phyloP scores from a whole-genome alignment of 2,113 vertebrate species.

The Engraulis encrasicolus region DNA sequence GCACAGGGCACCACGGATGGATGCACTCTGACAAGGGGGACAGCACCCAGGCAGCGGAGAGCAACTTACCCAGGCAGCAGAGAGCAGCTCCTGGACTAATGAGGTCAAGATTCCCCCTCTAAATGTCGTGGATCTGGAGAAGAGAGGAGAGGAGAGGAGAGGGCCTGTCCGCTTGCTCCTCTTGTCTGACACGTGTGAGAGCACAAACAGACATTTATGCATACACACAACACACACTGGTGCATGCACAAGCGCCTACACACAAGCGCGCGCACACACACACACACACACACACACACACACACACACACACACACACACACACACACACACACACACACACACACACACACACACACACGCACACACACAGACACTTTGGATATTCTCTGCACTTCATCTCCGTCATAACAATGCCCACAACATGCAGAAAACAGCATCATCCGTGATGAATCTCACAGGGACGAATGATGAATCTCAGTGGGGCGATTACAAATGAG shows the following conservation, averaged over 20 bases:
- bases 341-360: background rate
- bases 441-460: background rate
- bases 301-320: background rate
- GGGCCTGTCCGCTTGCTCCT: background rate
- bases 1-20: background rate
- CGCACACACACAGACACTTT: background rate
- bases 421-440: background rate
- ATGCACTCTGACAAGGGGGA: background rate
- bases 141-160: background rate
- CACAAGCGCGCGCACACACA: background rate
- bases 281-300: background rate
- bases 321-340: background rate
- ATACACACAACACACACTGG: background rate
- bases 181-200: background rate
- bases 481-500: background rate
- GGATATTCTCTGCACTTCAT: background rate
- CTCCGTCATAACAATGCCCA: constrained; percentile 8
- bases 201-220: background rate
- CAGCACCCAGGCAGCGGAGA: background rate
- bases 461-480: background rate
- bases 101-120: constrained; percentile 14
- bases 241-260: background rate
- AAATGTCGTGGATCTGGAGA: too few relatives aligned
- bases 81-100: constrained; percentile 9
- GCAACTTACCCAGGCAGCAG: constrained; percentile 5